A percentile compares a stretch with the other conserved stretches of the same genome.
Evolutionary conservation across 2,113 vertebrate species (phyloP).

Genomic region (Picathartes gymnocephalus): DNA sequence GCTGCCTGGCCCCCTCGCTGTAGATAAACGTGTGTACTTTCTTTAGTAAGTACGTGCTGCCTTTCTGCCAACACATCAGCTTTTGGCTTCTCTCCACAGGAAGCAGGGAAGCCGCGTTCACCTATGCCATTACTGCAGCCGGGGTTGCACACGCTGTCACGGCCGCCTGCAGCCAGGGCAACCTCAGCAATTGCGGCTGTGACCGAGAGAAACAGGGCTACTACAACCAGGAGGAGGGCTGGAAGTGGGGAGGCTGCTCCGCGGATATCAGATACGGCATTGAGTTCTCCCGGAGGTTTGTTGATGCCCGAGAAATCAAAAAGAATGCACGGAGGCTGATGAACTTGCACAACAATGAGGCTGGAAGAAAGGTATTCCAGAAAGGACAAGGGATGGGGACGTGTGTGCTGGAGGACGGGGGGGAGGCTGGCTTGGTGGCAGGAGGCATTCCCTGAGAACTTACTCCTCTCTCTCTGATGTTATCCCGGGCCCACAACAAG

Average conservation of each 20-base stretch:
- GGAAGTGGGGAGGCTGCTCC: slow-evolving; percentile 99
- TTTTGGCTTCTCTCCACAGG: slow-evolving; percentile 75
- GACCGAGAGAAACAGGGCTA: slow-evolving; percentile 98
- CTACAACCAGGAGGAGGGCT: slow-evolving; percentile 95
- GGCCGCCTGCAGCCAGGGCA: slow-evolving; percentile 94
- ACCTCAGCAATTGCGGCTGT: slow-evolving; percentile 97
- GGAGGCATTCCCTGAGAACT: not conserved
- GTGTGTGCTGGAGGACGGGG: not conserved
- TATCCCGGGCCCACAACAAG: not conserved
- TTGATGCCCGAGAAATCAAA: slow-evolving; percentile 96
- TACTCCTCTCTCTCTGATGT: not conserved
- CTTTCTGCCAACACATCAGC: slow-evolving; percentile 44
- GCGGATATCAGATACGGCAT: slow-evolving; percentile 95
- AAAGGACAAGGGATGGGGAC: slow-evolving; percentile 9
- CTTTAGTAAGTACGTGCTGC: not conserved
- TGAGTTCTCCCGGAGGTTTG: slow-evolving; percentile 95
- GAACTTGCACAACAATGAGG: slow-evolving; percentile 99
- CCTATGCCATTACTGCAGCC: slow-evolving; percentile 94
- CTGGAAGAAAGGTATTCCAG: slow-evolving; percentile 91
- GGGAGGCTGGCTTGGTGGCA: slow-evolving; percentile 6
- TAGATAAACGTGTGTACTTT: not conserved
- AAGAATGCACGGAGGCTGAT: slow-evolving; percentile 95
- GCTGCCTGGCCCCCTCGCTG: not conserved
- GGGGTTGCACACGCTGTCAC: slow-evolving; percentile 95
- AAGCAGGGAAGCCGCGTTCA: slow-evolving; percentile 96